Evolutionary conservation across 1,140 invertebrate species (phyloP), one percentile per base, ranked within the genome.

Genomic region (Saccostrea cuccullata): DNA sequence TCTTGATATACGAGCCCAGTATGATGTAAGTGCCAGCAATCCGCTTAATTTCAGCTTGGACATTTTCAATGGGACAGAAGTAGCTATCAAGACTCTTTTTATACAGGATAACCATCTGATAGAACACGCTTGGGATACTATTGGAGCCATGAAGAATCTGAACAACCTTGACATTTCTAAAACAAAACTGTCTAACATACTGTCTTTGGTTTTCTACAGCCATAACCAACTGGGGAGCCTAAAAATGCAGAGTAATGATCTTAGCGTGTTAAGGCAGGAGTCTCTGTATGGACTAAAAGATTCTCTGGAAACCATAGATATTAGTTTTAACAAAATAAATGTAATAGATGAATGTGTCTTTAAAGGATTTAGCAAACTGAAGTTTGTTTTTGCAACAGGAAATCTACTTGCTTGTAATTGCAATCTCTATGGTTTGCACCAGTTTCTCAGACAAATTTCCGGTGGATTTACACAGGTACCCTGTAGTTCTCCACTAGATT

Each of bases 331-430:
- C 88, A 70, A 86, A 8, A 90, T 94, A 1, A 55, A 67, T 23
- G 88, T 86, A 2, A 88, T 94, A 20, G 90, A 90, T 64, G 85
- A 92, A 82, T 94, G 93, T 89, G 87, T 90, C 11, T 90, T 94
- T 83, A 77, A 90, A 70, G 85, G 87, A 36, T 92, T 93, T 47
- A 89, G 73, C 6, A 87, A 87, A 15, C 87, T 94, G 4, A 40
- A 64, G 4, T 30, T 73, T 4, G 40, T 93, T 20, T 85, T 88
- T n/a, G 89, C 93, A 2, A 20, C 23, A 15, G 40, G 87, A 1
- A 94, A 94, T 83, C 88, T 89, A 11, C 82, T 92, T 17, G 20
- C 85, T 0, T 94, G 93, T 87, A 90, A 93, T 70, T 94, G 92
- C 82, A 83, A 89, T 67, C 20, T 93, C 13, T 82, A 88, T 77